phyloP scores from a whole-genome alignment of 2,888 invertebrate species.

The Eupithecia insigniata region DNA sequence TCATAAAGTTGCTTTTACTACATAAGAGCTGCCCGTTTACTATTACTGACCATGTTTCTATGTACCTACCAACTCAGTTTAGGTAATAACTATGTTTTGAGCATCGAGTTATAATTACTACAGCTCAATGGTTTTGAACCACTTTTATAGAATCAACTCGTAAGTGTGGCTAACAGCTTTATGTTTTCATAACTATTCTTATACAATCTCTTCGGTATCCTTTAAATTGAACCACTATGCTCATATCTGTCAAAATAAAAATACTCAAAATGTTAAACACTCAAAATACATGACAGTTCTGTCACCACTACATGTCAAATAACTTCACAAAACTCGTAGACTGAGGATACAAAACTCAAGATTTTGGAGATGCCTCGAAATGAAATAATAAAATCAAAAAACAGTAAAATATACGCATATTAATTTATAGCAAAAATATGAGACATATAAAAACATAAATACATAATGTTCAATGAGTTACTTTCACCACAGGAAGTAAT shows the following conservation, averaged over 20 bases:
- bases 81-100: conserved; percentile 21
- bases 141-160: background rate
- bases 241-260: background rate
- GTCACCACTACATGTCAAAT: background rate
- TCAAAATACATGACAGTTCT: background rate
- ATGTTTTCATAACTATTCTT: conserved; percentile 18
- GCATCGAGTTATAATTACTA: too few relatives aligned
- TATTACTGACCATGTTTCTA: conserved; percentile 43
- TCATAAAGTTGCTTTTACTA: conserved; percentile 53
- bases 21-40: conserved; percentile 52
- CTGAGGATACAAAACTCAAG: background rate
- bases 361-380: background rate
- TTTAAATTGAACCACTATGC: background rate
- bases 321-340: background rate
- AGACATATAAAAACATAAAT: background rate
- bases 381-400: background rate
- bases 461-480: conserved; percentile 7
- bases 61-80: conserved; percentile 39
- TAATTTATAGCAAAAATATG: background rate
- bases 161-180: background rate
- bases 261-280: background rate
- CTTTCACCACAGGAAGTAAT: background rate
- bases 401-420: background rate
- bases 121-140: background rate
- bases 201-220: background rate